A percentile compares a stretch with the other conserved stretches of the same genome.
Evolutionary conservation across 2,888 invertebrate genomes (phyloP).

Genomic region (Xanthostigma xanthostigma): DNA sequence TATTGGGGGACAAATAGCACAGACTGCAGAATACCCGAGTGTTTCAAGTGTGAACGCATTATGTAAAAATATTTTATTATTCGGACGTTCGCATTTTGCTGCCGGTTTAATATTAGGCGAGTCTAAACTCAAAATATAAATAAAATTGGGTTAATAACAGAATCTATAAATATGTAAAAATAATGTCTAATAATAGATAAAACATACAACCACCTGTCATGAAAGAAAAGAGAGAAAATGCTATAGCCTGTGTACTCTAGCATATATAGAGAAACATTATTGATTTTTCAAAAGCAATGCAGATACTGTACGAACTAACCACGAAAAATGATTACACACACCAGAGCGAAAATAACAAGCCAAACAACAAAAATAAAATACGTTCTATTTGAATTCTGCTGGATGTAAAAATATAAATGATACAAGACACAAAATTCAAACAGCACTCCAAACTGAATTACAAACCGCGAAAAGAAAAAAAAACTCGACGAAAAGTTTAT

Average conservation of each 20-base stretch:
- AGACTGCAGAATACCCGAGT: neutral
- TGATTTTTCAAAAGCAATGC: constrained; percentile 32
- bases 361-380: no score
- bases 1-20: neutral
- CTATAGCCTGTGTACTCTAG: constrained; percentile 10
- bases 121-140: no score
- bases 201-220: constrained; percentile 29
- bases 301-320: constrained; percentile 21
- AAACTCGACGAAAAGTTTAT: no score
- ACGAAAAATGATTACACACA: neutral
- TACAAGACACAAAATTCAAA: no score
- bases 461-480: constrained; percentile 4
- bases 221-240: constrained; percentile 9
- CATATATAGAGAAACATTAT: constrained; percentile 26
- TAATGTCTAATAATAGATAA: constrained; percentile 3
- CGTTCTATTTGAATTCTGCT: no score
- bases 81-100: no score
- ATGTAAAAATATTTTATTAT: neutral
- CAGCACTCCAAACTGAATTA: constrained; percentile 2
- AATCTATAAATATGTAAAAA: neutral
- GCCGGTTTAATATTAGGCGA: no score
- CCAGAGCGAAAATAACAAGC: no score
- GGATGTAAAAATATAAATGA: no score
- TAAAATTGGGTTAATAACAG: neutral
- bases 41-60: neutral